These are phyloP conservation scores for Megaleporinus macrocephalus DNA, from an alignment of 2,113 vertebrate species.

Conservation along the genomic window DNA sequence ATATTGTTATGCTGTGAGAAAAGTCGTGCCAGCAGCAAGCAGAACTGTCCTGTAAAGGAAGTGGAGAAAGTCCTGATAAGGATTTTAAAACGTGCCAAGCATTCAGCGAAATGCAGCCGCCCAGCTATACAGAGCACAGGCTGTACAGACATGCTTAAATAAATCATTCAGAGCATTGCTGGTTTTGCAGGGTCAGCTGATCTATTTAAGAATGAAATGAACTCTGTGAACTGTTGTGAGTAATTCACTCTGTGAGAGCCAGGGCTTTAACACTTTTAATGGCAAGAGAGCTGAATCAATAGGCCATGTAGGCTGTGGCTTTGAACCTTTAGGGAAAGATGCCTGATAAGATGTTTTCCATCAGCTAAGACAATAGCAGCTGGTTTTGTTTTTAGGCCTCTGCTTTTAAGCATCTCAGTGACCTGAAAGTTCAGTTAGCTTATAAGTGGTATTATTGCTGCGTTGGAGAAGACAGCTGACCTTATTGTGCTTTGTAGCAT, in stretches of 20 bases:
- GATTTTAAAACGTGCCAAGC: background rate
- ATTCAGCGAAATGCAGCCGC: background rate
- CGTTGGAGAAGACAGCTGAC: background rate
- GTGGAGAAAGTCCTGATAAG: background rate
- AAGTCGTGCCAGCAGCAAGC: background rate
- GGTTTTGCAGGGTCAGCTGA: background rate
- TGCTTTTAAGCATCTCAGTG: background rate
- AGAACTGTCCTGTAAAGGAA: background rate
- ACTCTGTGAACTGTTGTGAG: background rate
- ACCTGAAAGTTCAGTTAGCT: background rate
- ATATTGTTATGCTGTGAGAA: no score
- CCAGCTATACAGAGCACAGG: background rate
- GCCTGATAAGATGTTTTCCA: background rate
- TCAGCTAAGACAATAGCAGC: background rate
- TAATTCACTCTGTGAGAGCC: background rate
- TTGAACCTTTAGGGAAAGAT: background rate
- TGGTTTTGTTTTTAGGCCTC: background rate
- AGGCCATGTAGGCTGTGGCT: no score
- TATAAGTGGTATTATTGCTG: background rate
- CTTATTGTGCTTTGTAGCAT: background rate
- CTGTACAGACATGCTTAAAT: background rate
- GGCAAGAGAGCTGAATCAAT: background rate
- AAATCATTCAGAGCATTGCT: background rate
- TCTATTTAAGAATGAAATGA: constrained; percentile 1
- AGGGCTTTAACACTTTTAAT: background rate